Base-by-base conservation (phyloP, 2,888 invertebrate species). In the Agrochola litura region DNA sequence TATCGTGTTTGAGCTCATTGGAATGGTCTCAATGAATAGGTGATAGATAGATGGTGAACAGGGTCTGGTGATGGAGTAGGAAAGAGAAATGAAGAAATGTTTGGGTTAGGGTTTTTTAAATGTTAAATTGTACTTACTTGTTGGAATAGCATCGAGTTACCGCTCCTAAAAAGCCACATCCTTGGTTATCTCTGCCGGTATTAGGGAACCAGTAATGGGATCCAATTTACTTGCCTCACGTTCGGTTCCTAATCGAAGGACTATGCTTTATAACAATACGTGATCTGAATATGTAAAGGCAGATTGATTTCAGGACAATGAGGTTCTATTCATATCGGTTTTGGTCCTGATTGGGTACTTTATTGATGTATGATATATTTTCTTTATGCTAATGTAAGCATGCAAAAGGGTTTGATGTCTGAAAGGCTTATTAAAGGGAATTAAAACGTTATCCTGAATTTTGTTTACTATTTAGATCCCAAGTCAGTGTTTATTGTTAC, bases 231-330 rank as follows among this genome's bases (percentile, higher is more conserved):
- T 80, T 86, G 82, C 49, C 88, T 85, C 91, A 89, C 90, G 91
- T 92, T 78, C 88, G 83, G 77, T 74, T 84, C 86, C 89, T 93
- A 93, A 93, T 91, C 88, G 87, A 86, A 89, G 90, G 91, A 86
- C 84, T 80, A 87, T 87, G 89, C 89, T 89, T 89, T 90, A 90
- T 91, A 89, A 88, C 83, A 83, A 87, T 81, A 85, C 93, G 92
- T 92, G 93, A 76, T 80, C 82, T 56, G 92, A 90, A 92, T 92
- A 80, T 74, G 68, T 65, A 78, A 85, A 84, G 25, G 52, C 72
- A 67, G 70, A 80, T 87, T 80, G 76, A 86, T 86, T 76, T 84
- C 41, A 73, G 71, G 56, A 63, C 81, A 72, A 79, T 72, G 41
- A 52, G 49, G 10, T 41, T 70, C 60, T 71, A 56, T 80, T 56